Conservation (phyloP, 2,797 vertebrate species). For the Rhadinocentrus ornatus region DNA sequence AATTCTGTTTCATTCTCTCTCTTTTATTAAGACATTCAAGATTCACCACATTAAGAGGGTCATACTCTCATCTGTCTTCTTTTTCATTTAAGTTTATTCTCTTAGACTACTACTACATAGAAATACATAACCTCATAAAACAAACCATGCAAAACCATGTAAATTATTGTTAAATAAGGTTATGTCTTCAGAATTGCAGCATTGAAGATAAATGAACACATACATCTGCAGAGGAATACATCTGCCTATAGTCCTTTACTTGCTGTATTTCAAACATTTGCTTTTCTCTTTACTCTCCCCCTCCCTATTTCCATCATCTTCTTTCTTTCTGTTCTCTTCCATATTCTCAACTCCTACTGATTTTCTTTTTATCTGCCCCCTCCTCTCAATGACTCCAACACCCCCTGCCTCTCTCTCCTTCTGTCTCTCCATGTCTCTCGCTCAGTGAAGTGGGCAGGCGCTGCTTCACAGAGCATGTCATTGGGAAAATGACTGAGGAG, state of each 20-base stretch:
- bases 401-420: no score
- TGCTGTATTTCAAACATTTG: slow-evolving; percentile 4
- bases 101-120: no score
- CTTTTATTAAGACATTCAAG: no score
- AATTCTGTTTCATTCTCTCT: no score
- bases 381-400: not conserved
- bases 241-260: slow-evolving; percentile 3
- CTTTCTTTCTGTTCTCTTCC: slow-evolving; percentile 1
- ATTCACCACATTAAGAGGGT: no score
- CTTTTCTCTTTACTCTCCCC: not conserved
- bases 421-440: not conserved
- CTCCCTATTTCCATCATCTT: not conserved
- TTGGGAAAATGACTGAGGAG: slow-evolving; percentile 72
- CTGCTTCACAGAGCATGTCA: slow-evolving; percentile 76
- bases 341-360: not conserved
- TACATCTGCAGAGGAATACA: not conserved
- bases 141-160: not conserved
- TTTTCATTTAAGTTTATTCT: no score
- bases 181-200: not conserved
- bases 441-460: slow-evolving; percentile 24
- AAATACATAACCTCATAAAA: no score
- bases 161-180: not conserved
- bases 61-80: no score
- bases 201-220: not conserved
- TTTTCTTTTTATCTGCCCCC: not conserved